Evolutionary conservation across 2,888 invertebrate genomes (phyloP).

Genomic region (Falcaria lacertinaria): DNA sequence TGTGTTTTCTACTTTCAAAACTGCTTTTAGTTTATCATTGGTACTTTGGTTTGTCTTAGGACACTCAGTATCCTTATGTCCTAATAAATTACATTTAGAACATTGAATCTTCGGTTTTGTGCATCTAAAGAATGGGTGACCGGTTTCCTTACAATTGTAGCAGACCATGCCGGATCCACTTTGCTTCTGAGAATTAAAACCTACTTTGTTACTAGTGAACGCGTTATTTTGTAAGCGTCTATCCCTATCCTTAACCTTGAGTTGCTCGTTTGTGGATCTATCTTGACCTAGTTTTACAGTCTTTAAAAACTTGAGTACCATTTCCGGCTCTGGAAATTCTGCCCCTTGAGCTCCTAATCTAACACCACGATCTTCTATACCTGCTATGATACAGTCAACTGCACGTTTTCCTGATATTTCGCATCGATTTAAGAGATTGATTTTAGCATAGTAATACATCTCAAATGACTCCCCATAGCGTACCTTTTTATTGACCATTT

Average conservation of each 20-base stretch:
- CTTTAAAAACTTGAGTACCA: neutral
- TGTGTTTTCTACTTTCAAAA: neutral
- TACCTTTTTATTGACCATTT: conserved; percentile 13
- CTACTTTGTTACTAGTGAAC: no score
- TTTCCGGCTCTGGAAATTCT: neutral
- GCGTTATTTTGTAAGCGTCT: no score
- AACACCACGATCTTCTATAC: neutral
- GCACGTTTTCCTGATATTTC: conserved; percentile 9
- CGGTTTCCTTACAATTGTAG: neutral
- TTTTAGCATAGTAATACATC: conserved; percentile 13
- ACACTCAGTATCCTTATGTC: neutral
- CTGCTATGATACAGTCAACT: conserved; percentile 6
- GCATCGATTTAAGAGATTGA: conserved; percentile 11
- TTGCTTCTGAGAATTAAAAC: no score
- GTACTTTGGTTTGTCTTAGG: neutral
- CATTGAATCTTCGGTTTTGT: neutral
- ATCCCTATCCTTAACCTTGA: no score
- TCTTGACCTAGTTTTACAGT: neutral
- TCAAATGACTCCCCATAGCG: conserved; percentile 15
- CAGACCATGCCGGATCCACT: no score
- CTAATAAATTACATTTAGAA: neutral
- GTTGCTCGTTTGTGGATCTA: neutral
- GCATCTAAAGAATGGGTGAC: neutral
- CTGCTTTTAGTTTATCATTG: neutral
- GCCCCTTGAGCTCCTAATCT: conserved; percentile 10